A percentile compares a stretch with the other conserved stretches of the same genome.
Evolutionary conservation across 2,888 invertebrate genomes (phyloP).

Genomic region (Ametastegia equiseti): DNA sequence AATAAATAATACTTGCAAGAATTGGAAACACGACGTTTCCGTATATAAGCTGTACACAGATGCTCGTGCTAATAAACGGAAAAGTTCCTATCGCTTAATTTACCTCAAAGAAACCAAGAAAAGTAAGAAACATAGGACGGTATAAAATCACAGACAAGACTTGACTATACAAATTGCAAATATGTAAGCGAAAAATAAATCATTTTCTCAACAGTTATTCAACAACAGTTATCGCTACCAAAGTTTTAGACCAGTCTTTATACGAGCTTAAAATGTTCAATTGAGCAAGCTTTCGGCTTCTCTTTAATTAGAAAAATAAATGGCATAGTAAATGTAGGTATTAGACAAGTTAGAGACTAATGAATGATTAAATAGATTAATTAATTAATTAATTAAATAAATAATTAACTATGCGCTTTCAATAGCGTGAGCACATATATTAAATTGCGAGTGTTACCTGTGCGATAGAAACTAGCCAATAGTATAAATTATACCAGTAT

Average conservation of each 20-base stretch:
- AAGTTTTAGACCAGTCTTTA: background rate
- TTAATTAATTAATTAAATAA: too few relatives aligned
- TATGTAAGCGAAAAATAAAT: background rate
- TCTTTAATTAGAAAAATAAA: background rate
- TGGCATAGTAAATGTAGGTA: constrained; percentile 5
- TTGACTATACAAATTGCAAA: background rate
- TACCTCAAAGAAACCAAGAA: background rate
- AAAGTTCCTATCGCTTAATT: constrained; percentile 36
- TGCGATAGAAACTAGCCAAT: background rate
- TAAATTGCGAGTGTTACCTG: background rate
- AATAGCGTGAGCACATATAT: constrained; percentile 2
- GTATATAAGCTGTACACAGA: background rate
- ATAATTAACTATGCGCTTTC: background rate
- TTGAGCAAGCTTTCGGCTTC: background rate
- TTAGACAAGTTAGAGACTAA: background rate
- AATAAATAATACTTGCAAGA: background rate
- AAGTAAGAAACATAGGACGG: background rate
- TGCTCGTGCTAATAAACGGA: constrained; percentile 12
- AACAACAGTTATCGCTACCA: background rate
- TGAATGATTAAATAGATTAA: too few relatives aligned
- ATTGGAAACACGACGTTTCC: background rate
- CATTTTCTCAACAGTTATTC: background rate
- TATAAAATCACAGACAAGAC: background rate
- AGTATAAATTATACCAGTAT: constrained; percentile 17
- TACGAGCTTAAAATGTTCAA: background rate